Base-by-base conservation (phyloP, 2,888 invertebrate genomes). In the Trissoscelio sp. region DNA sequence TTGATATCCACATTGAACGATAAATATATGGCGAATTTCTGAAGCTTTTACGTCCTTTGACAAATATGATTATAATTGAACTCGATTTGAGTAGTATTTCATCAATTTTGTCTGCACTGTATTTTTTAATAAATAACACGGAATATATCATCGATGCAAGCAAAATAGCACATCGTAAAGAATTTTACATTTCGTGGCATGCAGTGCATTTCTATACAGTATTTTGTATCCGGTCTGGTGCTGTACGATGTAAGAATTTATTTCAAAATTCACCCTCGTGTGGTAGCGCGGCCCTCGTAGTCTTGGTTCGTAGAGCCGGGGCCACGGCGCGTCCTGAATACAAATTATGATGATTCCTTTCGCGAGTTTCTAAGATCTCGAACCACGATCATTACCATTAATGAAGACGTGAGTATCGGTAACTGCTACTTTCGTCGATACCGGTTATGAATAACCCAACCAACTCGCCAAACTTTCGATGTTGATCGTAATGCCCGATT, bases 351-450 rank as follows among this genome's bases (percentile, higher is more conserved):
- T 83, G 86, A 86, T 88, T 87, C 86, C 86, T 83, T 86, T 82
- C 83, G 85, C 85, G 79, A 86, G 85, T 85, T 85, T 67, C 79
- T 57, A 73, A 74, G 79, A 82, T 79, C 81, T 77, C 84, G 73
- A 79, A 83, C 83, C 84, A 82, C 84, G 86, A 88, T 89, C 88
- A 89, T 89, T 88, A 89, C 85, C 88, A 88, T 88, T 89, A 89
- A 88, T 87, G 88, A 88, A 88, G 87, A 88, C 84, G 83, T 74
- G 77, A 78, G 78, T 79, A 79, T 82, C 67, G 81, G 72, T 72
- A 81, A 77, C 66, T 72, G 75, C 70, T 81, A 81, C 67, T 81
- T 77, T 55, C 60, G 20, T 48, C 64, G 77, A 77, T 77, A 81
- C 55, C 37, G 16, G 72, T 70, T 77, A 78, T 73, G 81, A 81